Base-by-base conservation (phyloP, 2,797 vertebrate genomes). In the Tolypeutes matacus region DNA sequence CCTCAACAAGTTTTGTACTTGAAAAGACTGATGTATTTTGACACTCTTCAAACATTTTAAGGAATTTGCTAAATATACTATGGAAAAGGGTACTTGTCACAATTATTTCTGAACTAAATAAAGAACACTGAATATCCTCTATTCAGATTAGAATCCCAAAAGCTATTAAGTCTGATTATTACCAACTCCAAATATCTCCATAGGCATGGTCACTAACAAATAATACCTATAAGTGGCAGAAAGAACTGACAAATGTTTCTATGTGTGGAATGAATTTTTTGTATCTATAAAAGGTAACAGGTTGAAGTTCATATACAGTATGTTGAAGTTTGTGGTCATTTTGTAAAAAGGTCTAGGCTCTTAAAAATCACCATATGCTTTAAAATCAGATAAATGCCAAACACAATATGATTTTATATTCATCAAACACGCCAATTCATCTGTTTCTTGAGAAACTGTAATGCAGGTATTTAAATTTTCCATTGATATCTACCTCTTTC, bases 21-120 rank as follows among this genome's bases (percentile, higher is more conserved):
- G 73, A 93, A 73, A 39, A 96, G 96, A 97, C 56, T 96, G 97
- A 96, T 83, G n/a, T 95, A 93, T 97, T 97, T 97, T 97, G 96
- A 97, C 96, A 95, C n/a, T 27, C 29, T 91, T 97, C 85, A 94
- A 84, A 86, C 39, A 93, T 86, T 96, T 94, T 90, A 92, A 93
- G 78, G 34, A 46, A 20, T 95, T 95, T 95, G 51, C 94, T 94
- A 96, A 97, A 96, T 96, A 97, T 96, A 95, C 88, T 58, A 20
- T 95, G 69, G 69, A 81, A 95, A 87, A 95, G 46, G 9, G 80
- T 93, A 85, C 84, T 95, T 94, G 62, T 87, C 64, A 76, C 5
- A 82, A 85, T 93, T 82, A 69, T 95, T 88, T 23, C 64, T 77
- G 29, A 85, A 82, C 96, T 95, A 94, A 94, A 93, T 60, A 58